These are phyloP conservation scores for Cryptosula pallasiana DNA, from an alignment of 2,888 invertebrate species.

Conservation along the genomic window DNA sequence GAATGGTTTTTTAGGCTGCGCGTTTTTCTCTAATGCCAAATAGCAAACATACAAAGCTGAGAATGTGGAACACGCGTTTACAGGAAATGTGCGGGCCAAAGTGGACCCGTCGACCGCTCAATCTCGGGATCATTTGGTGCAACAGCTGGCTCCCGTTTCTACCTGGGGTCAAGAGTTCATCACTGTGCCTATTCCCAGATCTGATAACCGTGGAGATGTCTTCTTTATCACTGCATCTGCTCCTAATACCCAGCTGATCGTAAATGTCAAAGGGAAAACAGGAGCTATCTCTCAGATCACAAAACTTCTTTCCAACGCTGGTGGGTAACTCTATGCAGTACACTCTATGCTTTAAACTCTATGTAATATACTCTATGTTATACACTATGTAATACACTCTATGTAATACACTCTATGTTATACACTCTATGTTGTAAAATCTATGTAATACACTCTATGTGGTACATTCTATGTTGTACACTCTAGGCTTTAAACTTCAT, in stretches of 20 bases:
- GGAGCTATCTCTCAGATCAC: not conserved
- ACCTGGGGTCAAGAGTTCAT: slow-evolving; percentile 11
- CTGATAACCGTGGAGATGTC: not conserved
- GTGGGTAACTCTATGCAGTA: not conserved
- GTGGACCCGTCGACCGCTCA: not conserved
- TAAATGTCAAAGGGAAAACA: not conserved
- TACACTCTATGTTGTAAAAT: too few relatives aligned
- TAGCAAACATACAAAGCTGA: too few relatives aligned
- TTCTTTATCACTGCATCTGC: slow-evolving; percentile 2
- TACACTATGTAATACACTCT: too few relatives aligned
- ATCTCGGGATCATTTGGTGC: slow-evolving; percentile 20
- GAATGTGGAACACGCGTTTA: too few relatives aligned
- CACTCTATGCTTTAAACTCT: too few relatives aligned
- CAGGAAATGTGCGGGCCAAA: slow-evolving; percentile 3
- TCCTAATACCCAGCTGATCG: not conserved
- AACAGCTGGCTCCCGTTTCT: slow-evolving; percentile 6
- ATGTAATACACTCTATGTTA: too few relatives aligned
- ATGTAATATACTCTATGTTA: too few relatives aligned
- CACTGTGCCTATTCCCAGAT: not conserved
- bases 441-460: too few relatives aligned
- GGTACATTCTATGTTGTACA: too few relatives aligned
- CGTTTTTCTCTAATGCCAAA: too few relatives aligned
- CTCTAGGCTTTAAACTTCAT: too few relatives aligned
- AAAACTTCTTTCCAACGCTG: not conserved
- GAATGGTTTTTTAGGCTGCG: too few relatives aligned